Conservation (phyloP, 2,888 invertebrate species). For the Gerosis bhagava region DNA sequence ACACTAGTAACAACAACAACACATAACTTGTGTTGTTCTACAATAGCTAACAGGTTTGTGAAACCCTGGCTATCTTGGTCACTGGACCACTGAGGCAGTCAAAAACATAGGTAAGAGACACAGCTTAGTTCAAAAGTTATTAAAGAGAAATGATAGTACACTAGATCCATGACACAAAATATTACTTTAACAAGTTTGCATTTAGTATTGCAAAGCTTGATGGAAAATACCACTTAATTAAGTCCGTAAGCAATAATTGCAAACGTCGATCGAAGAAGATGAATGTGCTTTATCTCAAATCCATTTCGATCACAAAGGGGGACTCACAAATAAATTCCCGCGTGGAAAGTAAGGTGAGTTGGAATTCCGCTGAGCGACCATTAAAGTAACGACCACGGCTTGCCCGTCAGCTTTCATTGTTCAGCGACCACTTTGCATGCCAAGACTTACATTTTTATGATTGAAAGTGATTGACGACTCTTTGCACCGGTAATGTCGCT, state of each 20-base stretch:
- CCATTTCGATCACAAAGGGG: conserved; percentile 34
- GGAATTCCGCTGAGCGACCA: conserved; percentile 55
- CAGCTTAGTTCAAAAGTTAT: too few species aligned
- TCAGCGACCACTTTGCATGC: conserved; percentile 59
- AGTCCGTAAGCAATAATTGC: conserved; percentile 13
- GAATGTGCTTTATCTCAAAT: conserved; percentile 22
- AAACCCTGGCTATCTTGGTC: too few species aligned
- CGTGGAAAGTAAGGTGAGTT: conserved; percentile 60
- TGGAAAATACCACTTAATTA: too few species aligned
- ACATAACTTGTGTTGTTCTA: too few species aligned
- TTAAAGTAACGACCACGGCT: conserved; percentile 58
- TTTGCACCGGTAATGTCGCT: conserved; percentile 29
- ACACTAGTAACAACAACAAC: too few species aligned
- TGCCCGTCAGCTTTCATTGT: conserved; percentile 65
- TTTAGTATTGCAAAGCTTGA: too few species aligned
- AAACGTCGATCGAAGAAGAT: conserved; percentile 12
- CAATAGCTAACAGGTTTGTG: too few species aligned
- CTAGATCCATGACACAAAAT: too few species aligned
- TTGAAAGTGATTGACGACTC: conserved; percentile 47
- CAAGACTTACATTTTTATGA: conserved; percentile 47
- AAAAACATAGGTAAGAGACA: too few species aligned
- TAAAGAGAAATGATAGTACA: too few species aligned
- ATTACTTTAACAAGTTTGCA: too few species aligned
- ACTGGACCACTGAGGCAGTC: too few species aligned
- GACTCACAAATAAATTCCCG: conserved; percentile 50